phyloP scores from a whole-genome alignment of 2,888 invertebrate species.

The Ptycholaimellus sp. region DNA sequence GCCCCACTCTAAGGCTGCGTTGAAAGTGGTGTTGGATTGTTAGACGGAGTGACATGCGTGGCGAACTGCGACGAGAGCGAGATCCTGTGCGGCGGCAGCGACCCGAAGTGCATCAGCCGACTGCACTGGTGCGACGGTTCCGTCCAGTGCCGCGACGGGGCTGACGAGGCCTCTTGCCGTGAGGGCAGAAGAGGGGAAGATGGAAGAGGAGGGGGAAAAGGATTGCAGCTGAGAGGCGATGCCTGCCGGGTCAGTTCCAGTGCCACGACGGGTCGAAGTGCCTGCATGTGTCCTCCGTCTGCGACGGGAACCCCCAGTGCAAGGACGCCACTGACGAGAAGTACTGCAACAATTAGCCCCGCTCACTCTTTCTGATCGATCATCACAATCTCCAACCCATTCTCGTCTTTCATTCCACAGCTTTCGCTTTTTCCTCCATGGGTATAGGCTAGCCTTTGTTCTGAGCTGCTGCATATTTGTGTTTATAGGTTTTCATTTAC shows the following conservation, averaged over 20 bases:
- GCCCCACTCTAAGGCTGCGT: no score
- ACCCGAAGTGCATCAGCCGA: slow-evolving; percentile 18
- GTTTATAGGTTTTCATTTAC: no score
- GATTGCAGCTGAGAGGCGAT: slow-evolving; percentile 38
- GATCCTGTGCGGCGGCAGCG: slow-evolving; percentile 17
- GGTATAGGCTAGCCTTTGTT: no score
- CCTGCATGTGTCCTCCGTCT: slow-evolving; percentile 11
- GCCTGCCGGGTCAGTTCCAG: slow-evolving; percentile 71
- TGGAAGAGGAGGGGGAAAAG: neutral
- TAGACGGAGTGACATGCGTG: slow-evolving; percentile 13
- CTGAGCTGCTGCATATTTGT: no score
- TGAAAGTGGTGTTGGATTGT: no score
- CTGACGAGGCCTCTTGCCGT: slow-evolving; percentile 18
- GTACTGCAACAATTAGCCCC: slow-evolving; percentile 11
- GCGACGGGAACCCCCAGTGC: slow-evolving; percentile 14
- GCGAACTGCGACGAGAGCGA: slow-evolving; percentile 13
- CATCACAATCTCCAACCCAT: no score
- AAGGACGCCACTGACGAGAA: slow-evolving; percentile 15
- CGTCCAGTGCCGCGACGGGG: slow-evolving; percentile 14
- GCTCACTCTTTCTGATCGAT: no score
- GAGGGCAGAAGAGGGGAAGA: slow-evolving; percentile 6
- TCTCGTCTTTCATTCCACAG: no score
- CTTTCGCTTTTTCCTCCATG: no score
- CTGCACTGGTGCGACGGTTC: slow-evolving; percentile 18
- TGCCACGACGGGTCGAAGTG: slow-evolving; percentile 52